Conservation (phyloP, 2,797 vertebrate species). For the Poecilia picta region DNA sequence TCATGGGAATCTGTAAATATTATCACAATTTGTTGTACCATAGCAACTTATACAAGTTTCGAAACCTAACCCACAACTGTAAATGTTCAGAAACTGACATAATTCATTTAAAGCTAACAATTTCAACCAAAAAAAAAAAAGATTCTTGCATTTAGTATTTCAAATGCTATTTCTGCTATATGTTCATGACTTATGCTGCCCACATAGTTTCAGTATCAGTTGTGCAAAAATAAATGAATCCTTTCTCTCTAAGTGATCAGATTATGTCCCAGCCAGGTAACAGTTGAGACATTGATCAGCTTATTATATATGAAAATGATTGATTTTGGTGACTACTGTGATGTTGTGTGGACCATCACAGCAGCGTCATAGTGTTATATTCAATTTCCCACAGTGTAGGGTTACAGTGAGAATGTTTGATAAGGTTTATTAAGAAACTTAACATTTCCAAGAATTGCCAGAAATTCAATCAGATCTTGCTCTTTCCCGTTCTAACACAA, state of each 20-base stretch:
- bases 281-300: background rate
- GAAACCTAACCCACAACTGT: background rate
- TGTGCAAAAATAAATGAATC: background rate
- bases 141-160: background rate
- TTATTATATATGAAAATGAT: background rate
- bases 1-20: background rate
- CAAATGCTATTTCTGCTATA: background rate
- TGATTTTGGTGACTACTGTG: background rate
- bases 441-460: background rate
- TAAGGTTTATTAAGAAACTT: background rate
- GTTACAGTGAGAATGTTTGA: background rate
- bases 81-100: background rate
- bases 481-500: background rate
- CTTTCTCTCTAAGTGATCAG: background rate
- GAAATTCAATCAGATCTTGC: background rate
- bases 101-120: background rate
- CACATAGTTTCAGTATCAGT: background rate
- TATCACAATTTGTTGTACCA: background rate
- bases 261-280: background rate
- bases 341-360: background rate
- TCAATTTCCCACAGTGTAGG: background rate
- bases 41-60: background rate
- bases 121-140: background rate
- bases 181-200: background rate
- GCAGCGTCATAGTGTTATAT: background rate